phyloP scores from a whole-genome alignment of 35 echinoderm and acorn worm species.

The Diadema setosum region DNA sequence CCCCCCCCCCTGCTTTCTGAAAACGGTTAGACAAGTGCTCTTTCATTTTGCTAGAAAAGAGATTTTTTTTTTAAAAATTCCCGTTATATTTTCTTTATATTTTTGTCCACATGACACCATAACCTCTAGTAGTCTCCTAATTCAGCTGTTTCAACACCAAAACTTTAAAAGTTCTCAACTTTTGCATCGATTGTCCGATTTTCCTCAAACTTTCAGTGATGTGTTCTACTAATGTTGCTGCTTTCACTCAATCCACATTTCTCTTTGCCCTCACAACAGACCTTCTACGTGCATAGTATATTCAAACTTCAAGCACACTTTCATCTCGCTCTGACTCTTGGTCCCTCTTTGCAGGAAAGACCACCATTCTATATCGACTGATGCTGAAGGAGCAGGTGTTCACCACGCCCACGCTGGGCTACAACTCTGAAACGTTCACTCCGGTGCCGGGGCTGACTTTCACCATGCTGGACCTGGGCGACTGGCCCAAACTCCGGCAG shows the following conservation, averaged over 20 bases:
- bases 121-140: too few species aligned
- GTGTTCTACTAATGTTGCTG: neutral
- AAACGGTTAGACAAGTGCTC: too few species aligned
- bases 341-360: neutral
- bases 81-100: too few species aligned
- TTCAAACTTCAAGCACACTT: neutral
- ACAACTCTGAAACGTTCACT: neutral
- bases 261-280: neutral
- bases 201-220: neutral
- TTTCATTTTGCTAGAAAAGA: too few species aligned
- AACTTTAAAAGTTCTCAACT: too few species aligned
- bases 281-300: neutral
- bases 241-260: neutral
- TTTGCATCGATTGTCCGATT: too few species aligned
- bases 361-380: constrained; percentile 1
- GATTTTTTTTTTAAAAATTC: too few species aligned
- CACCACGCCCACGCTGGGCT: neutral
- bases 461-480: neutral
- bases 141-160: too few species aligned
- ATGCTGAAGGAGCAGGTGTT: neutral
- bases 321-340: neutral
- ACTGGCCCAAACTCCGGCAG: neutral
- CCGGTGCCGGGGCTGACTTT: neutral
- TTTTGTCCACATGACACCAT: too few species aligned
- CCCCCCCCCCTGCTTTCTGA: too few species aligned